These are phyloP conservation scores for Camponotus floridanus DNA, from an alignment of 1,140 invertebrate species.

Conservation along the genomic window DNA sequence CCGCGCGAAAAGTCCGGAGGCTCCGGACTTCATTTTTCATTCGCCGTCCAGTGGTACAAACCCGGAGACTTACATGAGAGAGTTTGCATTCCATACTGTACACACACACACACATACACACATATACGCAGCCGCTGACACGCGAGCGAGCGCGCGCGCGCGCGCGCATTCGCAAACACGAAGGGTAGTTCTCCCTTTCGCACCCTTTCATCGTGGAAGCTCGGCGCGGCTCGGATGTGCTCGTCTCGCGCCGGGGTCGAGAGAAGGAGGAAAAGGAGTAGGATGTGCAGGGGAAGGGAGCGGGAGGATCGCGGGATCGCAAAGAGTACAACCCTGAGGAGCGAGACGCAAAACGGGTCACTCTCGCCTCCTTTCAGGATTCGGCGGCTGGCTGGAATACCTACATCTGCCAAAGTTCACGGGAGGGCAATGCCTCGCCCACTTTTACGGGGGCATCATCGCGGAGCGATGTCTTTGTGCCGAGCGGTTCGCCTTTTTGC, in stretches of 20 bases:
- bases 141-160: background rate
- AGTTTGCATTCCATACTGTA: slow-evolving; percentile 41
- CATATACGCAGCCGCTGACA: slow-evolving; percentile 13
- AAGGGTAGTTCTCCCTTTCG: slow-evolving; percentile 58
- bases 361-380: slow-evolving; percentile 78
- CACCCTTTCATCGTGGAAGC: slow-evolving; percentile 64
- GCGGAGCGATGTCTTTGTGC: slow-evolving; percentile 38
- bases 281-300: slow-evolving; percentile 35
- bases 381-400: slow-evolving; percentile 77
- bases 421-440: slow-evolving; percentile 81
- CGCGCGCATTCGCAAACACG: slow-evolving; percentile 23
- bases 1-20: slow-evolving; percentile 7
- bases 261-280: slow-evolving; percentile 58
- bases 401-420: slow-evolving; percentile 81
- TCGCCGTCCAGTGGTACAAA: slow-evolving; percentile 5
- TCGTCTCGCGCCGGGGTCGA: slow-evolving; percentile 64
- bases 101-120: background rate
- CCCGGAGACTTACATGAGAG: slow-evolving; percentile 3
- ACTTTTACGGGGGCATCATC: slow-evolving; percentile 75
- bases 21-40: slow-evolving; percentile 52
- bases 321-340: slow-evolving; percentile 67
- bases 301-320: slow-evolving; percentile 54
- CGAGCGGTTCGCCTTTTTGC: background rate
- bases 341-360: slow-evolving; percentile 82
- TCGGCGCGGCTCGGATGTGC: slow-evolving; percentile 69